Conservation (phyloP, 1,140 invertebrate genomes). For the Bombus picipes region DNA sequence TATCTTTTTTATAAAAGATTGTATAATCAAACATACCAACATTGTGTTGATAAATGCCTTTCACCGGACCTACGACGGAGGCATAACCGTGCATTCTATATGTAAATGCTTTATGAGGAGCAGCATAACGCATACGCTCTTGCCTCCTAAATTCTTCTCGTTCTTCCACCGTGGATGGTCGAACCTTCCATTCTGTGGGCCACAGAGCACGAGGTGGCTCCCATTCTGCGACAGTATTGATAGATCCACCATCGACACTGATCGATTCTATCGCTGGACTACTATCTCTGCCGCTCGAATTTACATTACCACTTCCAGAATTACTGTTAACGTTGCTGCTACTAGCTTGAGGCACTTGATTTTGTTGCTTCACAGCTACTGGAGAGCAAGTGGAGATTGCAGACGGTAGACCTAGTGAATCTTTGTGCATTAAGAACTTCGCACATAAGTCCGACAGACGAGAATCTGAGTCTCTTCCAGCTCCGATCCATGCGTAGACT, state of each 20-base stretch:
- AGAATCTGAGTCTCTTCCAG: constrained; percentile 94
- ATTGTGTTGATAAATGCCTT: constrained; percentile 91
- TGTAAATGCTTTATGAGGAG: constrained; percentile 93
- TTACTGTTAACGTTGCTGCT: constrained; percentile 49
- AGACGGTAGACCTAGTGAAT: constrained; percentile 72
- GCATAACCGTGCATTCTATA: constrained; percentile 93
- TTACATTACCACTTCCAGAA: constrained; percentile 40
- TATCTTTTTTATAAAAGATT: not conserved
- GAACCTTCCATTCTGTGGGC: constrained; percentile 90
- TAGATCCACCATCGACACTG: constrained; percentile 67
- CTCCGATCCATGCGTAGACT: constrained; percentile 96
- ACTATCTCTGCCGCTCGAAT: constrained; percentile 41
- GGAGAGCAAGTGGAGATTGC: constrained; percentile 23
- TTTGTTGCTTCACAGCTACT: constrained; percentile 59
- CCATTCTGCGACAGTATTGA: constrained; percentile 74
- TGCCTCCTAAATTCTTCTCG: constrained; percentile 90
- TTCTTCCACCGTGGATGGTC: constrained; percentile 90
- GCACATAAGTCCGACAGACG: constrained; percentile 88
- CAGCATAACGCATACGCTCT: constrained; percentile 88
- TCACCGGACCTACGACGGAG: constrained; percentile 94
- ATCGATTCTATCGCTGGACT: constrained; percentile 72
- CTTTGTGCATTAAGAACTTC: constrained; percentile 78
- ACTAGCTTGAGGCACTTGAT: constrained; percentile 52
- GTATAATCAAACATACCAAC: constrained; percentile 67
- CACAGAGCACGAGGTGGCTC: constrained; percentile 86